Base-by-base conservation (phyloP, 2,797 vertebrate species). In the Cercopithecus hamlyni region DNA sequence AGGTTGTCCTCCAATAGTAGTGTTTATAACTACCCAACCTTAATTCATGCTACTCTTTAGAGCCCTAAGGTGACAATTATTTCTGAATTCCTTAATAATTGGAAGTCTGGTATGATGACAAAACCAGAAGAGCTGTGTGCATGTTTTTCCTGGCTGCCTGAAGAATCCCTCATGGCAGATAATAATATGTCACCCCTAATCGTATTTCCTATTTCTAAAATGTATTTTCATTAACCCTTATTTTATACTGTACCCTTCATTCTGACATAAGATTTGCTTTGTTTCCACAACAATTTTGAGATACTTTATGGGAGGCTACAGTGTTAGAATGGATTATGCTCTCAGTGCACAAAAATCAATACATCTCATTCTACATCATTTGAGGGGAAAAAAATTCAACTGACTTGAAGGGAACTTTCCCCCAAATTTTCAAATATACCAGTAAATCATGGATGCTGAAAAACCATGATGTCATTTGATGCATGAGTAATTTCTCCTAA, bases 21-120 rank as follows among this genome's bases (percentile, higher is more conserved):
- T 97, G 57, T 80, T 97, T 94, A 39, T 93, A 97, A 86, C 67
- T 95, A 96, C 20, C n/a, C 24, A 92, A 11, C 0, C 94, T 45
- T 98, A 98, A 98, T 97, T 98, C 95, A 95, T 96, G 61, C 45
- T 96, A 97, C 48, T 96, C 10, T 85, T 67, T 97, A 98, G 87
- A 98, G 95, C 98, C 97, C 97, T 98, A 94, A 98, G 96, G 98
- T 98, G 93, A 98, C 96, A 98, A 98, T 98, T 98, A 98, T 98
- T 98, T 98, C 85, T 98, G 96, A 98, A 97, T 98, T 98, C 86
- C 70, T 64, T 97, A 98, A 98, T 94, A 98, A 98, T 95, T 87
- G 90, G 45, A 96, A 85, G 80, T 24, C 58, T 95, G 80, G 93
- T 97, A 88, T 45, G 87, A 97, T 96, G 90, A 76, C 67, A 98